Conservation (phyloP, 2,797 vertebrate genomes). For the Alfaro cultratus region DNA sequence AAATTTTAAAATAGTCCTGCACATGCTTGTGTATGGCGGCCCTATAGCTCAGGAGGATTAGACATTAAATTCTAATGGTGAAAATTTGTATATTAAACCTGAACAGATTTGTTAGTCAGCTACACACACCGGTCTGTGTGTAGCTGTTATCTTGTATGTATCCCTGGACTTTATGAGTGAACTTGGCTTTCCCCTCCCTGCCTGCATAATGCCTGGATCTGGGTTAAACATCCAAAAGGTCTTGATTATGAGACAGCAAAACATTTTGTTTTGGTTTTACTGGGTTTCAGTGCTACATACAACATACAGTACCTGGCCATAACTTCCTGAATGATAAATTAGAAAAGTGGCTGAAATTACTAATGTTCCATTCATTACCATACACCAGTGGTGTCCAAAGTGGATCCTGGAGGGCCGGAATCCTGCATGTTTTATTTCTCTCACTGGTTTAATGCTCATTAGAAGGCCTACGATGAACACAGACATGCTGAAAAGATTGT, state of each 20-base stretch:
- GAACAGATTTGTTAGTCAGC: not conserved
- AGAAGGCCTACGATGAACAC: too few relatives aligned
- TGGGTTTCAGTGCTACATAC: not conserved
- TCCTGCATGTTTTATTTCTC: too few relatives aligned
- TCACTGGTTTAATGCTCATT: too few relatives aligned
- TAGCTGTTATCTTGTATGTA: not conserved
- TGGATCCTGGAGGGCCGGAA: too few relatives aligned
- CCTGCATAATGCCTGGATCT: not conserved
- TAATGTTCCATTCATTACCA: too few relatives aligned
- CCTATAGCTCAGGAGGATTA: not conserved
- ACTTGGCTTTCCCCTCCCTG: not conserved
- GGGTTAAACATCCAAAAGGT: too few relatives aligned
- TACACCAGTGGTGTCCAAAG: too few relatives aligned
- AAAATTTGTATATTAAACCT: not conserved
- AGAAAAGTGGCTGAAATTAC: too few relatives aligned
- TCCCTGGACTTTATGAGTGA: not conserved
- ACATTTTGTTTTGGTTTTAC: too few relatives aligned
- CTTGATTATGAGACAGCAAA: too few relatives aligned
- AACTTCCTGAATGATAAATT: not conserved
- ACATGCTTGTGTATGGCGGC: not conserved
- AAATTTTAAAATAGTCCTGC: not conserved
- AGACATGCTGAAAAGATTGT: too few relatives aligned
- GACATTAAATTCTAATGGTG: not conserved
- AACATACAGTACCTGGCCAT: not conserved
- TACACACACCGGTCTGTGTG: not conserved